Evolutionary conservation across 2,888 invertebrate genomes (phyloP).

Genomic region (Automeris io): DNA sequence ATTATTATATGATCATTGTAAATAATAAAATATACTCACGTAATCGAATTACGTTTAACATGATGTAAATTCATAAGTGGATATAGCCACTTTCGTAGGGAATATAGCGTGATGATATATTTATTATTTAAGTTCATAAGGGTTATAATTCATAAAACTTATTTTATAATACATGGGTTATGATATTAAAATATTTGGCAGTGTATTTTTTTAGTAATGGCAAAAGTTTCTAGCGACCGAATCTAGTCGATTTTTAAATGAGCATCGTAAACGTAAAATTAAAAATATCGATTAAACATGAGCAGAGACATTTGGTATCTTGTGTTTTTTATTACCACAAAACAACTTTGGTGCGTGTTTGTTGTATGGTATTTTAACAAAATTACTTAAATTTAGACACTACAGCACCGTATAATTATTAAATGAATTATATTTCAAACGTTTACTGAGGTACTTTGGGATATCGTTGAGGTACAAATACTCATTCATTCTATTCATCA

Average conservation of each 20-base stretch:
- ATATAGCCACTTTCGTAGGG: no score
- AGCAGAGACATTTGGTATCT: neutral
- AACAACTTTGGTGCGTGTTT: no score
- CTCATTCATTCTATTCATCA: constrained; percentile 35
- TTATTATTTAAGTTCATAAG: no score
- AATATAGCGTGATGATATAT: no score
- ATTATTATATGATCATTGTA: neutral
- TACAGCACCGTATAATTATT: constrained; percentile 14
- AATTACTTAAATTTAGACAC: neutral
- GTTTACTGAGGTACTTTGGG: neutral
- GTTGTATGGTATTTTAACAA: constrained; percentile 12
- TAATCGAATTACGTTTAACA: neutral
- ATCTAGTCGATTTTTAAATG: no score
- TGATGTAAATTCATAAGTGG: no score
- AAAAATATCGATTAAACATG: neutral
- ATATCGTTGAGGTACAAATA: constrained; percentile 24
- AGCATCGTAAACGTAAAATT: neutral
- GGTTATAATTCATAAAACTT: no score
- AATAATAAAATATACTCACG: neutral
- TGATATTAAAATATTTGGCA: constrained; percentile 3
- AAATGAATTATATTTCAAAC: constrained; percentile 12
- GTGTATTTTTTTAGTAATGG: neutral
- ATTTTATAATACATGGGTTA: no score
- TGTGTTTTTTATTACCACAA: no score
- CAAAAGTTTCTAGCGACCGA: neutral